Percentiles rank a stretch among this genome's conserved stretches.
Conservation (phyloP, 2,113 vertebrate genomes). For the Bufo bufo region DNA sequence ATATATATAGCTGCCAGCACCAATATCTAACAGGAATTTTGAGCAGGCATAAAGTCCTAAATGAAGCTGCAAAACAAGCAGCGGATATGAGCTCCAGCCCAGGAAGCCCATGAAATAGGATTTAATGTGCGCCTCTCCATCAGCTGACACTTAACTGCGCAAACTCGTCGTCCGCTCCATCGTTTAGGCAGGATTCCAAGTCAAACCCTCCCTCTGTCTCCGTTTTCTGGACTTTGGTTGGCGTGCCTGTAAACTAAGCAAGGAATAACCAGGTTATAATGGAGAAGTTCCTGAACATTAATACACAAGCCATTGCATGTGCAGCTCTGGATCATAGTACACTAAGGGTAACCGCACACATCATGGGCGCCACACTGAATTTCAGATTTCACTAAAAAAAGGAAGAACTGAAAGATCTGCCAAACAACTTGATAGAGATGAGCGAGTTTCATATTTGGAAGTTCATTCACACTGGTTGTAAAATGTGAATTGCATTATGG, state of each 20-base stretch:
- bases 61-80: not conserved
- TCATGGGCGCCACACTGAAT: too few relatives aligned
- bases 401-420: too few relatives aligned
- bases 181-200: slow-evolving; percentile 72
- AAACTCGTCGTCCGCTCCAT: slow-evolving; percentile 55
- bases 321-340: not conserved
- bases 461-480: too few relatives aligned
- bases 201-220: slow-evolving; percentile 72
- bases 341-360: too few relatives aligned
- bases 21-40: not conserved
- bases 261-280: not conserved
- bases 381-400: too few relatives aligned
- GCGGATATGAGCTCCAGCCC: not conserved
- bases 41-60: not conserved
- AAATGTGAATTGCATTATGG: too few relatives aligned
- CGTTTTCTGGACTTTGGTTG: slow-evolving; percentile 80
- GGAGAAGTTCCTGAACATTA: not conserved
- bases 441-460: too few relatives aligned
- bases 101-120: too few relatives aligned
- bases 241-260: slow-evolving; percentile 77
- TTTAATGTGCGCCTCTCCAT: not conserved
- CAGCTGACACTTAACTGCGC: not conserved
- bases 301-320: not conserved
- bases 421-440: too few relatives aligned
- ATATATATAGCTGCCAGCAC: slow-evolving; percentile 35